phyloP scores from a whole-genome alignment of 1,140 invertebrate species.

The Globodera ellingtonae region DNA sequence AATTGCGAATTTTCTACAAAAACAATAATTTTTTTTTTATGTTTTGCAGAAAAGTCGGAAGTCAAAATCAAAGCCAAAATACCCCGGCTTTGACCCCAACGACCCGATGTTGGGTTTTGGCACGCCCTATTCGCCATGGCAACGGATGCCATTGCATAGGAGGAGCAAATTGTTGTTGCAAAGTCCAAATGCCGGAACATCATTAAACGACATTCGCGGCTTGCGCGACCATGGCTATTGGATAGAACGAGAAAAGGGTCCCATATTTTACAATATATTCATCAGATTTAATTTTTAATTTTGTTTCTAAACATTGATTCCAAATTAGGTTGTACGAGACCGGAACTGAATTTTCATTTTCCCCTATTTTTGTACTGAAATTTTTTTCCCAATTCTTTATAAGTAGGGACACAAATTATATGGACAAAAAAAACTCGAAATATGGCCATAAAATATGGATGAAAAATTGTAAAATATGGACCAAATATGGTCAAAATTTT shows the following conservation, averaged over 20 bases:
- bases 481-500: no score
- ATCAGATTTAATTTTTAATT: background rate
- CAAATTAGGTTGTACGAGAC: no score
- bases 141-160: background rate
- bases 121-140: conserved; percentile 24
- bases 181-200: background rate
- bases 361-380: no score
- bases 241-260: background rate
- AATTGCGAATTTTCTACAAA: background rate
- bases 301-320: no score
- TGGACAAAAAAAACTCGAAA: no score
- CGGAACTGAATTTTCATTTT: no score
- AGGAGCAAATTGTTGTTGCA: background rate
- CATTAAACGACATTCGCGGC: conserved; percentile 2
- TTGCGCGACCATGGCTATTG: conserved; percentile 5
- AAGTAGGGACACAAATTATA: no score
- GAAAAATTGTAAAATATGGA: no score
- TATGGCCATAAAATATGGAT: no score
- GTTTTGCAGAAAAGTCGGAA: conserved; percentile 9
- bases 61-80: background rate
- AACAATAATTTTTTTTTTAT: background rate
- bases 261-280: background rate
- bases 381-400: no score
- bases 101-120: conserved; percentile 30
- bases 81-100: conserved; percentile 21